Base-by-base conservation (phyloP, 2,888 invertebrate genomes). In the Notocelia uddmanniana region DNA sequence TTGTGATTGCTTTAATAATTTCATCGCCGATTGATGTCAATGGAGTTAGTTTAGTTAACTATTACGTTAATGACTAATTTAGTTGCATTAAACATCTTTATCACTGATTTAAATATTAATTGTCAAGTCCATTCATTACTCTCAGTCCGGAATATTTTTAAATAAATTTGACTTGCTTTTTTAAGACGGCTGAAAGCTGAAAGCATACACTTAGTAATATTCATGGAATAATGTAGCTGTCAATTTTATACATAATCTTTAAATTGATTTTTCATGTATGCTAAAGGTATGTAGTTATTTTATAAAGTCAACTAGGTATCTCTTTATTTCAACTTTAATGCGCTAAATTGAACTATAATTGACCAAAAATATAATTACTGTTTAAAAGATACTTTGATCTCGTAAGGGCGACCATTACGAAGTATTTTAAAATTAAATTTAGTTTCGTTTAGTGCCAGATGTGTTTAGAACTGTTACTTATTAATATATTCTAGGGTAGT, bases 401-500 rank as follows among this genome's bases (percentile, higher is more conserved):
- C 73, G 57, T 13, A 18, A 59, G 71, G 73, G 76, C 66, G 74
- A 75, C 74, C 73, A 66, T 72, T 71, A 66, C 50, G 18, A 63
- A 21, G 63, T 63, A 50, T 66, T 70, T 75, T 74, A 62, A 70
- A 48, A 71, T 68, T 70, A 37, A 77, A 71, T 75, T 79, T 80
- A 77, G 76, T 82, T 81, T 81, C 79, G 77, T 80, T 81, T 83
- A 83, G 88, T 87, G 88, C 87, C 88, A 87, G 85, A 84, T 80
- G 81, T 78, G 82, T 84, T 82, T 79, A 78, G 75, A 80, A 84
- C 84, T 87, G 88, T 88, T 88, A 86, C 84, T 87, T 83, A 85
- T 80, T 73, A 74, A 81, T 82, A 74, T 74, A 71, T 74, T 67
- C 60, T 69, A 74, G 73, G 34, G 34, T 67, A 69, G 41, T 37